Evolutionary conservation across 2,797 vertebrate genomes (phyloP), one percentile per base, ranked within the genome.

Genomic region (Pipistrellus nathusii): DNA sequence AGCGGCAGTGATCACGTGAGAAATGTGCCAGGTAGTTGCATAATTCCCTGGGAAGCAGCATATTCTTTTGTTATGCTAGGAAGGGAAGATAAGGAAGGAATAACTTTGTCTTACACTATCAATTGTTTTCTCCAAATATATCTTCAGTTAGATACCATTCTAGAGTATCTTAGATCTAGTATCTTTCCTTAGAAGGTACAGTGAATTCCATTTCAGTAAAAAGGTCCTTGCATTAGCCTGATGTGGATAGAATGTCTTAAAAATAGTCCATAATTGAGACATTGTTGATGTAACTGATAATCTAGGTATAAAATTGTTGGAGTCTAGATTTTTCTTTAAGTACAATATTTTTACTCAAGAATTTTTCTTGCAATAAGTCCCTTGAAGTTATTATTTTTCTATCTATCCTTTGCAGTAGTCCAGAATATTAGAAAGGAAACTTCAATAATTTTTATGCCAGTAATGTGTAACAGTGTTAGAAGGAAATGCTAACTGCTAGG

Each of bases 71-170:
- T 83, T 85, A 94, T 48, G 46, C 69, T 80, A 55, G 93, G 69
- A 80, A 89, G 62, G 83, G 62, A 25, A 55, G 59, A 95, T 87
- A 95, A 91, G 35, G 71, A 88, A 89, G 77, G 83, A 86, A 95
- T 92, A 72, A 77, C 72, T 72, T 96, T 81, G n/a, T 38, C 77
- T 88, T 81, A 73, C 73, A 64, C 85, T 83, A 77, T 77, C 80
- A 91, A 35, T 78, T 88, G 35, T 55, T 84, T 93, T 95, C 55
- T 94, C 44, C 81, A 38, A 92, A 86, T 84, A 76, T 10, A 72
- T 55, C 75, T 96, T 86, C 66, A 81, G 20, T 32, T 87, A 55
- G n/a, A 89, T 23, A n/a, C 44, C 68, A 30, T 57, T 71, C 77
- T 71, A 35, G 27, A 89, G 55, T 92, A 73, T 59, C 30, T 88